phyloP scores from a whole-genome alignment of 2,113 vertebrate genomes.

The Corydoras maculifer region DNA sequence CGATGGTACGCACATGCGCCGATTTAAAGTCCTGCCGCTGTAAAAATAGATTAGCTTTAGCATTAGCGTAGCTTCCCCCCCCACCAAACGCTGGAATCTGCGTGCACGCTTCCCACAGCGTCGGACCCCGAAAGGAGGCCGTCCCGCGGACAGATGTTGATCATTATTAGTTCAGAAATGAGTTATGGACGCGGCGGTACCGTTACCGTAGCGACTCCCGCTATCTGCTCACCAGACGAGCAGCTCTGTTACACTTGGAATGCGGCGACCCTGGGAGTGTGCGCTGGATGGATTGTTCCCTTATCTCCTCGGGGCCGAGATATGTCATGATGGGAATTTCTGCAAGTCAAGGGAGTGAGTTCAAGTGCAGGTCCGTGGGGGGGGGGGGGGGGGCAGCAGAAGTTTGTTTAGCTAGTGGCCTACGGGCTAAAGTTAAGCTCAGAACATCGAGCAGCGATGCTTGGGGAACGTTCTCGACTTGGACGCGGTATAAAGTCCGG shows the following conservation, averaged over 20 bases:
- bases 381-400: slow-evolving; percentile 40
- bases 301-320: slow-evolving; percentile 23
- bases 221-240: slow-evolving; percentile 32
- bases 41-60: no score
- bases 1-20: no score
- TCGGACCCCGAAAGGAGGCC: slow-evolving; percentile 38
- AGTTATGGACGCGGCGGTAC: slow-evolving; percentile 41
- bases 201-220: slow-evolving; percentile 18
- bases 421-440: slow-evolving; percentile 32
- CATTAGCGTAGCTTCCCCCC: no score
- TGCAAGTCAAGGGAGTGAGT: slow-evolving; percentile 35
- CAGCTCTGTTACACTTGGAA: slow-evolving; percentile 47
- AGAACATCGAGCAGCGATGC: slow-evolving; percentile 12
- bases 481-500: no score
- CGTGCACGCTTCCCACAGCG: slow-evolving; percentile 44
- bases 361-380: slow-evolving; percentile 49
- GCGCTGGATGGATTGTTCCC: slow-evolving; percentile 2
- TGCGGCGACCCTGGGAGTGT: slow-evolving; percentile 5
- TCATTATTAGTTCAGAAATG: slow-evolving; percentile 44
- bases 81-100: slow-evolving; percentile 23
- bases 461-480: no score
- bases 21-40: no score
- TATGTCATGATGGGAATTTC: slow-evolving; percentile 41
- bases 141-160: slow-evolving; percentile 58
- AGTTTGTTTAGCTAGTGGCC: slow-evolving; percentile 44